Conservation (phyloP, 2,113 vertebrate species). For the Meleagris gallopavo region DNA sequence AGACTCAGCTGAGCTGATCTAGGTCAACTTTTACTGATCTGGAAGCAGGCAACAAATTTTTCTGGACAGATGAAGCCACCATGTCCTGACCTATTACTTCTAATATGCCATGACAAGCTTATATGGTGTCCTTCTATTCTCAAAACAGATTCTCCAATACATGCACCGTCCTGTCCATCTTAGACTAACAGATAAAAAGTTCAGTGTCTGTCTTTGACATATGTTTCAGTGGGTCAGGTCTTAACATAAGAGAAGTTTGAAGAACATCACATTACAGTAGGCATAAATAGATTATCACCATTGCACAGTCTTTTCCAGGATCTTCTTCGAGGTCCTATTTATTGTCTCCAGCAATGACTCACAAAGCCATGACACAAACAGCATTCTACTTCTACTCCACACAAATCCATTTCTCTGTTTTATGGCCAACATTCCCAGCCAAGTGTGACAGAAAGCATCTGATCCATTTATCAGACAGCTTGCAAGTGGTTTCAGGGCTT, state of each 20-base stretch:
- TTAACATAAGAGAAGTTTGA: neutral
- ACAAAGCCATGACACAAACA: slow-evolving; percentile 40
- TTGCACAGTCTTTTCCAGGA: neutral
- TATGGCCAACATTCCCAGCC: slow-evolving; percentile 5
- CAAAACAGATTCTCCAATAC: neutral
- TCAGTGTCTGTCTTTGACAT: neutral
- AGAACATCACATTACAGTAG: neutral
- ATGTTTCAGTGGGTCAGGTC: neutral
- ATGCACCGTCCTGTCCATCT: neutral
- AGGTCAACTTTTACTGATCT: neutral
- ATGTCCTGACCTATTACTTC: neutral
- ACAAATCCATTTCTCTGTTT: slow-evolving; percentile 20
- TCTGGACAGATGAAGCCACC: neutral
- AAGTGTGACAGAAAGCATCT: neutral
- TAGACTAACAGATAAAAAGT: neutral
- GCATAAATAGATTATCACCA: neutral
- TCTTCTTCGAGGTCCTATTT: slow-evolving; percentile 24
- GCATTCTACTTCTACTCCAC: slow-evolving; percentile 14
- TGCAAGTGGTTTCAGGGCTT: neutral
- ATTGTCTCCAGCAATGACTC: slow-evolving; percentile 40
- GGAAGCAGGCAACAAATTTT: neutral
- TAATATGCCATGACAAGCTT: neutral
- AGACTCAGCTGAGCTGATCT: neutral
- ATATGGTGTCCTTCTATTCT: neutral
- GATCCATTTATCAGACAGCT: slow-evolving; percentile 44